Evolutionary conservation across 2,797 vertebrate genomes (phyloP).

Genomic region (Setipinna tenuifilis): DNA sequence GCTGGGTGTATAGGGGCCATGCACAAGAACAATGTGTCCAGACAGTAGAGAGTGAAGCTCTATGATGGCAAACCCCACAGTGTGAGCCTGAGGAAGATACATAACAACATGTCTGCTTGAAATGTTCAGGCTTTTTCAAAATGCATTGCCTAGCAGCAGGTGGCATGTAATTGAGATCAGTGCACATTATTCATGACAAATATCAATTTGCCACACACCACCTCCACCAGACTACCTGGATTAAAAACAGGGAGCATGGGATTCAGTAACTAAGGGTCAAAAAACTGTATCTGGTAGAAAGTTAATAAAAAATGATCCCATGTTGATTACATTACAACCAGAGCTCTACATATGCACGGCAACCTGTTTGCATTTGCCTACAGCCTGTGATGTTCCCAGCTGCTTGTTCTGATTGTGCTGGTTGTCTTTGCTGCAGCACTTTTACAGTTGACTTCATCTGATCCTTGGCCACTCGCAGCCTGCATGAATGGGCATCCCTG

Average conservation of each 20-base stretch:
- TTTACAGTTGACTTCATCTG: neutral
- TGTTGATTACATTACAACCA: conserved; percentile 12
- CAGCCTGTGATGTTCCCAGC: neutral
- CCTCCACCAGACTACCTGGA: neutral
- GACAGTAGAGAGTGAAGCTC: neutral
- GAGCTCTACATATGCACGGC: neutral
- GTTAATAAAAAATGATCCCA: conserved; percentile 3
- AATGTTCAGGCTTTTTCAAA: neutral
- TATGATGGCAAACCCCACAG: neutral
- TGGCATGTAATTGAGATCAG: conserved; percentile 6
- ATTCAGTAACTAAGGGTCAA: neutral
- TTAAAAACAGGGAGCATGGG: neutral
- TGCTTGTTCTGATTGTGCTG: neutral
- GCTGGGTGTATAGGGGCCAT: neutral
- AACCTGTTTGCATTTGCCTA: neutral
- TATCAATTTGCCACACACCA: neutral
- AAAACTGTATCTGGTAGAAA: neutral
- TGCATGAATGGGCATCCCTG: conserved; percentile 62
- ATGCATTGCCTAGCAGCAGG: neutral
- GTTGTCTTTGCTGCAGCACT: neutral
- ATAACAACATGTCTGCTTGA: neutral
- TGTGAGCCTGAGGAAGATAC: neutral
- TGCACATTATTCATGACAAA: neutral
- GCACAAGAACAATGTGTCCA: neutral
- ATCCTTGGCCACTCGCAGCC: neutral